Evolutionary conservation across 2,797 vertebrate species (phyloP), one percentile per base, ranked within the genome.

Genomic region (Sardinella longiceps): DNA sequence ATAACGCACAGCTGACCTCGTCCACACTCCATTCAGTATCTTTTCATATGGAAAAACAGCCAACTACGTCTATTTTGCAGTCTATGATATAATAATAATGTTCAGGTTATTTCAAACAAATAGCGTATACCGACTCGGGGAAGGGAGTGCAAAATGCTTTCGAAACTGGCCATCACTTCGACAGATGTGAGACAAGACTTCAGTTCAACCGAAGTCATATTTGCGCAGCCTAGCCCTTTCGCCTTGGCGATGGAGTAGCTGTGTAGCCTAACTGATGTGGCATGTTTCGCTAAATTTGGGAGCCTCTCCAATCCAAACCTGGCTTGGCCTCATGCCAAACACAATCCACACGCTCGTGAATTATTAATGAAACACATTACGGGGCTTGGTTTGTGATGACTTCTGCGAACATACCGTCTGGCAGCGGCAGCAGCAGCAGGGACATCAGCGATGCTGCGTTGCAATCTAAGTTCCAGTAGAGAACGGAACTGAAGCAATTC

Each of bases 351-450:
- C 18, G 18, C 20, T 77, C 15, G 70, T 77, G 70, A 77, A 77
- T 77, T 77, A 77, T 77, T 77, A 77, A 77, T 43, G 37, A 18
- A 43, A 39, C 70, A 77, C 20, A 77, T 77, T 77, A 77, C 37
- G 23, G 37, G 37, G 28, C 70, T 15, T 4, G 33, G 5, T 70
- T 9, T 18, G 70, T 77, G 33, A 74, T 33, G 66, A 77, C 20
- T 77, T 39, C 33, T 23, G 33, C 33, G 37, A 77, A 77, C 43
- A 77, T 77, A 23, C 70, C 6, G 37, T 77, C 70, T 77, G 70
- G 70, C 56, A 60, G 12, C 20, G 10, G 12, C 37, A 20, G 15
- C 7, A 20, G 70, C 33, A 15, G 14, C 63, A 70, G 60, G 28
- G 15, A 2, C 30, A 30, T 1, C 7, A 20, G 37, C 15, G 6